Evolutionary conservation across 2,888 invertebrate species (phyloP).

Genomic region (Leucophenga maculata): DNA sequence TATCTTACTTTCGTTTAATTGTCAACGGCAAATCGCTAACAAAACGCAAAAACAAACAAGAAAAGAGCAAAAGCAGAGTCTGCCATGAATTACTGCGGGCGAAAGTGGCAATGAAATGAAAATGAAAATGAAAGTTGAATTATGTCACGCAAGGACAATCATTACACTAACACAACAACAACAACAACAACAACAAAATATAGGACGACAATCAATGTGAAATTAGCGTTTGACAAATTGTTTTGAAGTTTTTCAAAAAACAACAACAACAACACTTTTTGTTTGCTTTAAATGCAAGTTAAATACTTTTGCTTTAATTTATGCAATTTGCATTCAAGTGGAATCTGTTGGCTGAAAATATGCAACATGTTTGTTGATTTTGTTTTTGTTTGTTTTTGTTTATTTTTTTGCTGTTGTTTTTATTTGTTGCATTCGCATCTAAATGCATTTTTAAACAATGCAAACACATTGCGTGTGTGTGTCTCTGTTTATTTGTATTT

Average conservation of each 20-base stretch:
- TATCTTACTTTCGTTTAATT: conserved; percentile 67
- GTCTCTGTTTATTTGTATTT: conserved; percentile 36
- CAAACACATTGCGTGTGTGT: conserved; percentile 29
- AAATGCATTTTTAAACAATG: conserved; percentile 39
- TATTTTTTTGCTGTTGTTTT: conserved; percentile 4
- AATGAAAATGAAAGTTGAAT: conserved; percentile 37
- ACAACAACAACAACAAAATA: too few relatives aligned
- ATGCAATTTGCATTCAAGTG: conserved; percentile 8
- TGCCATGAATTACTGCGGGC: not conserved
- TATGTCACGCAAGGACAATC: not conserved
- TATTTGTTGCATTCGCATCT: conserved; percentile 19
- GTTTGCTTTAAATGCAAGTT: not conserved
- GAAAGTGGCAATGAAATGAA: conserved; percentile 30
- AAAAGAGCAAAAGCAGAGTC: not conserved
- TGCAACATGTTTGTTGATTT: conserved; percentile 21
- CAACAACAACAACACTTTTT: not conserved
- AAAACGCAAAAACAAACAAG: conserved; percentile 38
- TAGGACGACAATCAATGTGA: conserved; percentile 54
- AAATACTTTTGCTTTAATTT: conserved; percentile 12
- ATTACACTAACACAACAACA: too few relatives aligned
- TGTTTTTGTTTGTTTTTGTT: too few relatives aligned
- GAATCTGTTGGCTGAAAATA: not conserved
- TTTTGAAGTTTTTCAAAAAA: conserved; percentile 24
- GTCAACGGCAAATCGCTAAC: conserved; percentile 61
- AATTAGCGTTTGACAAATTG: conserved; percentile 63